A percentile compares a stretch with the other conserved stretches of the same genome.
phyloP scores from a whole-genome alignment of 2,888 invertebrate species.

The Apotomis capreana region DNA sequence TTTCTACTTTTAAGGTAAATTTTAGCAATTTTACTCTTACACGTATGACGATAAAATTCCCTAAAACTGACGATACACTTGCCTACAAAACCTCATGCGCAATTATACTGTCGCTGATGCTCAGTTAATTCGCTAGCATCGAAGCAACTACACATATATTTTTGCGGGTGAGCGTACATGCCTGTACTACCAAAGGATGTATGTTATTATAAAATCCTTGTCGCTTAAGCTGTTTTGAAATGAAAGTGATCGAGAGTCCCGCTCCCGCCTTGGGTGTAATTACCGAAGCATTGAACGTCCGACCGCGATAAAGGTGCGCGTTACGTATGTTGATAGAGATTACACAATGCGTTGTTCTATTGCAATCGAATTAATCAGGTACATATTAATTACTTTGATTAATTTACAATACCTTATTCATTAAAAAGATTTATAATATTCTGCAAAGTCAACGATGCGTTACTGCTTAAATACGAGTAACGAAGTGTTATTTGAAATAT shows the following conservation, averaged over 20 bases:
- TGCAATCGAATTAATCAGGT: too few relatives aligned
- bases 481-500: too few relatives aligned
- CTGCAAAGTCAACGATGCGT: too few relatives aligned
- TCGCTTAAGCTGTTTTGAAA: background rate
- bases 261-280: slow-evolving; percentile 12
- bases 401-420: background rate
- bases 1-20: too few relatives aligned
- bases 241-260: background rate
- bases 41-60: background rate
- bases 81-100: slow-evolving; percentile 2
- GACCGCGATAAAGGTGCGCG: slow-evolving; percentile 23
- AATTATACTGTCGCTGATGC: slow-evolving; percentile 14
- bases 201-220: background rate
- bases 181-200: background rate
- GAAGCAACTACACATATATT: slow-evolving; percentile 7
- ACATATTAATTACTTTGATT: background rate
- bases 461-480: too few relatives aligned
- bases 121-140: slow-evolving; percentile 9
- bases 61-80: background rate
- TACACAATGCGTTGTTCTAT: background rate
- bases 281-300: slow-evolving; percentile 21
- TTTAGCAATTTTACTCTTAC: too few relatives aligned
- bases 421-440: background rate
- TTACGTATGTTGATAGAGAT: slow-evolving; percentile 17
- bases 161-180: slow-evolving; percentile 2